A percentile compares a stretch with the other conserved stretches of the same genome.
phyloP scores from a whole-genome alignment of 2,888 invertebrate species.

The Cephalotes varians region DNA sequence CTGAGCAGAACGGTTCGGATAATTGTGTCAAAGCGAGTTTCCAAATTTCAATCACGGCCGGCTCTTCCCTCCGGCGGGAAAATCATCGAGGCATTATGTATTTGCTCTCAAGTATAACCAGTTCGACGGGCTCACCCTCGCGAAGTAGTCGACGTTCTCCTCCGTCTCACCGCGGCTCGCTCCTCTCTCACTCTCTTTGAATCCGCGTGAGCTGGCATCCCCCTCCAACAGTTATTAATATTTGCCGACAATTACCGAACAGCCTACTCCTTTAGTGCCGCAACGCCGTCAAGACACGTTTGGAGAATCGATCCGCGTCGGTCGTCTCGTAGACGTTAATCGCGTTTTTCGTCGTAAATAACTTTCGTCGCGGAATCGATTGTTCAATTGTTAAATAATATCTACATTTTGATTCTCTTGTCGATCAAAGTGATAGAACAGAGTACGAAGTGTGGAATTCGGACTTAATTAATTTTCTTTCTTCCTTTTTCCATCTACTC shows the following conservation, averaged over 20 bases:
- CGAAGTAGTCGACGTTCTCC: constrained; percentile 67
- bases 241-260: constrained; percentile 85
- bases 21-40: constrained; percentile 85
- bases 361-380: not conserved
- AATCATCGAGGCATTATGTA: constrained; percentile 85
- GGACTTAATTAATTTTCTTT: constrained; percentile 34
- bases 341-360: not conserved
- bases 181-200: constrained; percentile 57
- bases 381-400: not conserved
- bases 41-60: constrained; percentile 84
- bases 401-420: not conserved
- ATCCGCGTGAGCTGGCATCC: constrained; percentile 60
- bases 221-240: constrained; percentile 83
- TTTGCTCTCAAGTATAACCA: constrained; percentile 84
- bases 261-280: constrained; percentile 83
- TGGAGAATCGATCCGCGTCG: constrained; percentile 73
- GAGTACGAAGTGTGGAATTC: not conserved
- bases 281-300: constrained; percentile 80
- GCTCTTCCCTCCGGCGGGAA: constrained; percentile 74
- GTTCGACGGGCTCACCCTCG: constrained; percentile 81
- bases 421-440: not conserved
- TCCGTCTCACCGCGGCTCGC: constrained; percentile 49
- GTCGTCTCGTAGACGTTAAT: constrained; percentile 7
- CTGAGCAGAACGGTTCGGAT: constrained; percentile 76
- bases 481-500: constrained; percentile 6